Evolutionary conservation across 2,113 vertebrate species (phyloP).

Genomic region (Xerus inauris): DNA sequence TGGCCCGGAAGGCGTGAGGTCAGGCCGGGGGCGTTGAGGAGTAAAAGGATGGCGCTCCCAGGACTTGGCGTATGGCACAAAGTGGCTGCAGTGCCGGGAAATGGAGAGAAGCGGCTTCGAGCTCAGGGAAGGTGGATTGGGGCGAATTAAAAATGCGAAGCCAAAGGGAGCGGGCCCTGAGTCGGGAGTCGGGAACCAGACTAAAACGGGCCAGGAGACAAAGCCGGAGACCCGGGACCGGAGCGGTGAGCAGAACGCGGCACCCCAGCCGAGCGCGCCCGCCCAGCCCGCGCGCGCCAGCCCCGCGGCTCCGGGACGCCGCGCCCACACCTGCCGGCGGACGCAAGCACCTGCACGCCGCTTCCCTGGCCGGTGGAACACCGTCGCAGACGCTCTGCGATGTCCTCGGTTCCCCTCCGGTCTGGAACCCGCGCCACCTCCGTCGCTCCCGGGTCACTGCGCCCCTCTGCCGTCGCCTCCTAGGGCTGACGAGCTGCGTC

Average conservation of each 20-base stretch:
- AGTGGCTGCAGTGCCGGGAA: background rate
- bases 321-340: background rate
- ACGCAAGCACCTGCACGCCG: no score
- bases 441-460: background rate
- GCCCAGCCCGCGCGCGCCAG: no score
- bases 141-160: background rate
- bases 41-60: background rate
- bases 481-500: fast-evolving
- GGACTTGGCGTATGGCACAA: no score
- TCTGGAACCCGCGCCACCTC: no score
- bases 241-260: no score
- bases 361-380: no score
- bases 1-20: fast-evolving
- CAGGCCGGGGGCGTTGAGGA: background rate
- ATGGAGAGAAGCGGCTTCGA: background rate
- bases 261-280: fast-evolving
- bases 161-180: no score
- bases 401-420: fast-evolving
- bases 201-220: fast-evolving
- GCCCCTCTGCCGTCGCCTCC: background rate
- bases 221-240: background rate
- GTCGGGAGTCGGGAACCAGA: background rate
- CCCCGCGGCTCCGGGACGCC: background rate
- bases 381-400: background rate
- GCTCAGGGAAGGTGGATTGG: background rate